Percentiles rank a stretch among this genome's conserved stretches.
phyloP scores from a whole-genome alignment of 2,113 vertebrate species.

The Xyrauchen texanus region DNA sequence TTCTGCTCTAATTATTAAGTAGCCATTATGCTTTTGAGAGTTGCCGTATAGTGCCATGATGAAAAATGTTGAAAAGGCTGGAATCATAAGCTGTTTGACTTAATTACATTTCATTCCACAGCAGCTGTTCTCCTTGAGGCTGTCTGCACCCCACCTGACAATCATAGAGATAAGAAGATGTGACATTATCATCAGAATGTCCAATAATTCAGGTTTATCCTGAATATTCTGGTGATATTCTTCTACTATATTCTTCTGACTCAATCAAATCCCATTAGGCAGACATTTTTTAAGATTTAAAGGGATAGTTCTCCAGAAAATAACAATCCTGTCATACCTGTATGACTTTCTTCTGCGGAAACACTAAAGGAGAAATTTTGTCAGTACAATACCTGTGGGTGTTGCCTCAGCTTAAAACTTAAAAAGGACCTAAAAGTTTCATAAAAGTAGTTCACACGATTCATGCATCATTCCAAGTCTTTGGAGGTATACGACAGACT shows the following conservation, averaged over 20 bases:
- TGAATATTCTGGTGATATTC: no score
- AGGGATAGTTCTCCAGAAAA: neutral
- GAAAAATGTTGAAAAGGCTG: neutral
- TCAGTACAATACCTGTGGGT: no score
- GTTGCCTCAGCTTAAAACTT: no score
- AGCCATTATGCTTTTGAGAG: neutral
- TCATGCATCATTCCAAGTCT: no score
- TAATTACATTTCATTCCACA: slow-evolving; percentile 64
- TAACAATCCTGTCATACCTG: no score
- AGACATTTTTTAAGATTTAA: neutral
- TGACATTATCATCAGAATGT: neutral
- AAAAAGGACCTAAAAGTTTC: no score
- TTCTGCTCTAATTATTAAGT: slow-evolving; percentile 13
- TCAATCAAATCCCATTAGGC: no score
- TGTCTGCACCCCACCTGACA: slow-evolving; percentile 10
- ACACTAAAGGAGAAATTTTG: no score
- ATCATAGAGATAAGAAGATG: neutral
- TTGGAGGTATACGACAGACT: no score
- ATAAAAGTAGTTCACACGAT: no score
- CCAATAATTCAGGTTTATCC: neutral
- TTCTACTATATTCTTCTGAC: no score
- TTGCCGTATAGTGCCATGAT: neutral
- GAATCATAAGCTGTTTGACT: slow-evolving; percentile 31
- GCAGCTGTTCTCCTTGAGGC: slow-evolving; percentile 63
- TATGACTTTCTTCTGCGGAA: no score